Conservation (phyloP, 2,888 invertebrate genomes). For the Caenorhabditis japonica region DNA sequence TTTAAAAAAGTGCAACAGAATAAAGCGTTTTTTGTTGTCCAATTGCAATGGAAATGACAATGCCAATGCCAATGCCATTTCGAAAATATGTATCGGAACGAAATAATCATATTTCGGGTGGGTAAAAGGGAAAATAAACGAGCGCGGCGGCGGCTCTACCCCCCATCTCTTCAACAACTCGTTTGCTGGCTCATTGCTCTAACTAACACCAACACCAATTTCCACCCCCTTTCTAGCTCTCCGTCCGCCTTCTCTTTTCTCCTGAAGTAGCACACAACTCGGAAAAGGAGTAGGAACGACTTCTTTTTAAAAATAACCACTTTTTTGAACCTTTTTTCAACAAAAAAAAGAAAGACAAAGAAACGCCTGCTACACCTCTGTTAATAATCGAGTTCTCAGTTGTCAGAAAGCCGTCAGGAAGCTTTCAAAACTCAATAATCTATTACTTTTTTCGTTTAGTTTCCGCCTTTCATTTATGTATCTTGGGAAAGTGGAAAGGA, state of each 20-base stretch:
- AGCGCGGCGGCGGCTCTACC: not conserved
- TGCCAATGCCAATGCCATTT: too few species aligned
- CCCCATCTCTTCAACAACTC: slow-evolving; percentile 45
- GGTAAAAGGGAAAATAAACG: slow-evolving; percentile 17
- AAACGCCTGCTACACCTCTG: too few species aligned
- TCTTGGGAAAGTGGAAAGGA: not conserved
- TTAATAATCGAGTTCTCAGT: too few species aligned
- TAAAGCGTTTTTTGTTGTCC: too few species aligned
- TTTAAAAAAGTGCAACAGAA: too few species aligned
- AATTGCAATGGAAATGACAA: too few species aligned
- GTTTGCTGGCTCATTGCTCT: slow-evolving; percentile 54
- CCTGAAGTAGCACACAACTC: not conserved
- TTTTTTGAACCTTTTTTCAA: not conserved
- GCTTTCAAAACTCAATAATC: too few species aligned
- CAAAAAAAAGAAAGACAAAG: slow-evolving; percentile 1
- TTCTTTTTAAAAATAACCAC: too few species aligned
- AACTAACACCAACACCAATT: slow-evolving; percentile 54
- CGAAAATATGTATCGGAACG: slow-evolving; percentile 21
- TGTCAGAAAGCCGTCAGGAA: too few species aligned
- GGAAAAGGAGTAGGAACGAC: not conserved
- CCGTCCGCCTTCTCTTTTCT: slow-evolving; percentile 2
- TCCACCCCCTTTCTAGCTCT: slow-evolving; percentile 8
- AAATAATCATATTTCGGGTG: slow-evolving; percentile 46
- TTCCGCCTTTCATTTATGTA: not conserved
- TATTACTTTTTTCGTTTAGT: not conserved